Evolutionary conservation across 2,797 vertebrate species (phyloP).

Genomic region (Euthynnus affinis): DNA sequence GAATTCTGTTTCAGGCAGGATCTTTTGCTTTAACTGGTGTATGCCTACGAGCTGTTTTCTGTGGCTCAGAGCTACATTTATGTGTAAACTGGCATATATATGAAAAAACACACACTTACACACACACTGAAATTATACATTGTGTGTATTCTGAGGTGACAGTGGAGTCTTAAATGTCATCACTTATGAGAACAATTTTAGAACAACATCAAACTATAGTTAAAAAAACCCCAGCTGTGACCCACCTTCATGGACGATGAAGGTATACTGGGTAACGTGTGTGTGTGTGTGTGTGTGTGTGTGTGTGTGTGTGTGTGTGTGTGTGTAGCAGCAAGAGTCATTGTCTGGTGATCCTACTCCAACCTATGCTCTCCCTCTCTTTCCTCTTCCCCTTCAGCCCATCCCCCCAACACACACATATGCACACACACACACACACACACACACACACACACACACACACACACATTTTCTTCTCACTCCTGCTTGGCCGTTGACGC

Average conservation of each 20-base stretch:
- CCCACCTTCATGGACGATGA: constrained; percentile 21
- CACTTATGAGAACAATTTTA: constrained; percentile 13
- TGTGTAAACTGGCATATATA: constrained; percentile 5
- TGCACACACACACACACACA: constrained; percentile 67
- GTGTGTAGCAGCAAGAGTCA: constrained; percentile 46
- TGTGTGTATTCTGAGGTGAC: constrained; percentile 81
- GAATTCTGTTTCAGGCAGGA: constrained; percentile 64
- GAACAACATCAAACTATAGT: constrained; percentile 2
- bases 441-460: too few relatives aligned
- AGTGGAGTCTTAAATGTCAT: constrained; percentile 86
- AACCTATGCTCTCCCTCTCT: constrained; percentile 37
- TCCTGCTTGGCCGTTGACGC: constrained; percentile 95
- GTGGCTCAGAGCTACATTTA: background rate
- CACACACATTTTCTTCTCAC: constrained; percentile 88
- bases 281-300: constrained; percentile 24
- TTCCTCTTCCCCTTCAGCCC: constrained; percentile 64
- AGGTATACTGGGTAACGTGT: constrained; percentile 6
- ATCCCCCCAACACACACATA: constrained; percentile 50
- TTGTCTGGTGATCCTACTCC: constrained; percentile 68
- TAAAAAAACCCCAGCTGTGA: constrained; percentile 1
- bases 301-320: constrained; percentile 16
- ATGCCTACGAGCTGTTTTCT: constrained; percentile 43
- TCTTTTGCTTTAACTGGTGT: constrained; percentile 48
- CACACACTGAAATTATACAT: constrained; percentile 86
- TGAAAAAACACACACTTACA: constrained; percentile 22